A percentile compares a stretch with the other conserved stretches of the same genome.
Conservation (phyloP, 2,113 vertebrate genomes). For the Rhynchopsitta pachyrhyncha region DNA sequence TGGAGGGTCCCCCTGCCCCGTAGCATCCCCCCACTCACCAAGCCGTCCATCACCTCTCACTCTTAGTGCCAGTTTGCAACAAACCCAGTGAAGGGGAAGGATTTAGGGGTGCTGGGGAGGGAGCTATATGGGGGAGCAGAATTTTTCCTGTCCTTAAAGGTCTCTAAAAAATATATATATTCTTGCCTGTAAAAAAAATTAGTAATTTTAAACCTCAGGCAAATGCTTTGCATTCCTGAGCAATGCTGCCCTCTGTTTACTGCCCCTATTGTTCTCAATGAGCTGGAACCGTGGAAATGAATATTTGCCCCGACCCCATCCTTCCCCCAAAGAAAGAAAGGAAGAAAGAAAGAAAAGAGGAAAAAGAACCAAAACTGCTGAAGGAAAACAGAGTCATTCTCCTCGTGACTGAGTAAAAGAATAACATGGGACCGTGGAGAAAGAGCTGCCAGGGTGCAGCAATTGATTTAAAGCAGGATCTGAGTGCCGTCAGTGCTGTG, state of each 20-base stretch:
- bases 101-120: background rate
- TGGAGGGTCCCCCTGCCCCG: fast-evolving
- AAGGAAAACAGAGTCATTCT: conserved; percentile 52
- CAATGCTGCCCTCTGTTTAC: conserved; percentile 67
- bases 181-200: conserved; percentile 45
- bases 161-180: conserved; percentile 18
- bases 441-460: conserved; percentile 24
- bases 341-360: background rate
- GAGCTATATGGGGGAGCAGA: background rate
- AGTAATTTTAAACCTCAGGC: conserved; percentile 58
- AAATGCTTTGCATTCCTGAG: conserved; percentile 64
- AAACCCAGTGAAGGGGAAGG: background rate
- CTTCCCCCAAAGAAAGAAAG: conserved; percentile 17
- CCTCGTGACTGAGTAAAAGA: conserved; percentile 6
- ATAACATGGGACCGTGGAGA: conserved; percentile 26
- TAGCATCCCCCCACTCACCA: fast-evolving
- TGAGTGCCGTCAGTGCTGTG: background rate
- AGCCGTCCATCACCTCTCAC: background rate
- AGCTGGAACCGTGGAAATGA: conserved; percentile 67
- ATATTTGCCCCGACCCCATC: conserved; percentile 41
- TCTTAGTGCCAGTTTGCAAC: background rate
- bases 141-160: background rate
- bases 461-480: conserved; percentile 3
- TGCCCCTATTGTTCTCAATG: conserved; percentile 68
- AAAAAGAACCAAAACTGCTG: background rate